Percentiles rank a stretch among this genome's conserved stretches.
These are phyloP conservation scores for Betta splendens DNA, from an alignment of 2,797 vertebrate genomes.

Conservation along the genomic window DNA sequence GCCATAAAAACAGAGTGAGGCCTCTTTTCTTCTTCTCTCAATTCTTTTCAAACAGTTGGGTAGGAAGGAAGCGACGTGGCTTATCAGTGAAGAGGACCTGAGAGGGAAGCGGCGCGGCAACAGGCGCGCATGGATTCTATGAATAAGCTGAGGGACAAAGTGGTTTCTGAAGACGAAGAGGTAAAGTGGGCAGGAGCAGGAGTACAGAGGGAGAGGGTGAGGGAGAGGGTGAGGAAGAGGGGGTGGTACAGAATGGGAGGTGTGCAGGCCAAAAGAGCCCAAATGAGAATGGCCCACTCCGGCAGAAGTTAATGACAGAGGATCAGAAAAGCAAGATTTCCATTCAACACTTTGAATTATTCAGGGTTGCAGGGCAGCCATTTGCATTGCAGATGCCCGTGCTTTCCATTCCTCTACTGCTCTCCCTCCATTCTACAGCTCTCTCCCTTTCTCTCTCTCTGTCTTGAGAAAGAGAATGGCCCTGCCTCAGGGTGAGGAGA, in stretches of 20 bases:
- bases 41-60: conserved; percentile 59
- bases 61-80: conserved; percentile 58
- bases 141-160: conserved; percentile 44
- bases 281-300: conserved; percentile 78
- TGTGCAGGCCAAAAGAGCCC: conserved; percentile 75
- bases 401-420: conserved; percentile 62
- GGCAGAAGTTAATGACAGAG: conserved; percentile 79
- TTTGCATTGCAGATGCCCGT: conserved; percentile 80
- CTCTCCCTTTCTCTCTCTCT: conserved; percentile 21
- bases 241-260: conserved; percentile 43
- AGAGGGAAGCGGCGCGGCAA: conserved; percentile 57
- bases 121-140: conserved; percentile 54
- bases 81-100: conserved; percentile 67
- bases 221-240: neutral
- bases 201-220: conserved; percentile 35
- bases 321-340: conserved; percentile 81
- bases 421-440: conserved; percentile 37
- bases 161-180: conserved; percentile 45
- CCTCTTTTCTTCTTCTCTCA: conserved; percentile 59
- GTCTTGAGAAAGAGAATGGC: conserved; percentile 59
- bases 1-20: conserved; percentile 69
- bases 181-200: conserved; percentile 50
- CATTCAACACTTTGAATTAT: conserved; percentile 83
- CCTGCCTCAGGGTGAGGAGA: conserved; percentile 71
- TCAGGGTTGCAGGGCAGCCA: conserved; percentile 78